Base-by-base conservation (phyloP, 2,888 invertebrate genomes). In the Pogonocherus hispidulus region DNA sequence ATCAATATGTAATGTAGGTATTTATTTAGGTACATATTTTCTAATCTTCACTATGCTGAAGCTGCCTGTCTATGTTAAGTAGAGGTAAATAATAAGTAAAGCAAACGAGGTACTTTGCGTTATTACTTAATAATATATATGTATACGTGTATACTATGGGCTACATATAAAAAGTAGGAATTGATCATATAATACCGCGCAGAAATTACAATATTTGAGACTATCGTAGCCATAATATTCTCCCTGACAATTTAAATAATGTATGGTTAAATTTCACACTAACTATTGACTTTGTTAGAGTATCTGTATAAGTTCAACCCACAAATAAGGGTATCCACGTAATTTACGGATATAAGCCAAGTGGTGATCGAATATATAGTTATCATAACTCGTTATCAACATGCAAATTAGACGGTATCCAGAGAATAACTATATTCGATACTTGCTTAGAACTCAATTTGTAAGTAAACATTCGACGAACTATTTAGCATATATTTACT, bases 311-410 rank as follows among this genome's bases (percentile, higher is more conserved):
- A 47, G 47, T 59, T 18, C 47, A 32, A 27, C 59, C 59, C 32
- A 59, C 59, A 47, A 59, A 59, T 32, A 32, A 47, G 59, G 59
- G 47, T 47, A 59, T 47, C 47, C 32, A 59, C 46, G 46, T 59
- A 59, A 59, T 47, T 47, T 47, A 59, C 47, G 47, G 19, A 32
- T 19, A 59, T 46, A 32, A 19, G 47, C 18, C 27, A 47, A 59
- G 20, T 47, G 47, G 18, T 47, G 59, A 59, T 59, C 59, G 23
- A 59, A 59, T 47, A 59, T 59, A 59, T 59, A 59, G 46, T 59
- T 47, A 47, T 27, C 59, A 59, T 47, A 59, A 59, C 59, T 47
- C 27, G 59, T 59, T 59, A 32, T 47, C 59, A 22, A 32, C 47
- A 59, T 59, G 59, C 47, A 59, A 59, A 59, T 59, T 27, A 59